A percentile compares a stretch with the other conserved stretches of the same genome.
Conservation (phyloP, 2,888 invertebrate genomes). For the Nymphalis urticae region DNA sequence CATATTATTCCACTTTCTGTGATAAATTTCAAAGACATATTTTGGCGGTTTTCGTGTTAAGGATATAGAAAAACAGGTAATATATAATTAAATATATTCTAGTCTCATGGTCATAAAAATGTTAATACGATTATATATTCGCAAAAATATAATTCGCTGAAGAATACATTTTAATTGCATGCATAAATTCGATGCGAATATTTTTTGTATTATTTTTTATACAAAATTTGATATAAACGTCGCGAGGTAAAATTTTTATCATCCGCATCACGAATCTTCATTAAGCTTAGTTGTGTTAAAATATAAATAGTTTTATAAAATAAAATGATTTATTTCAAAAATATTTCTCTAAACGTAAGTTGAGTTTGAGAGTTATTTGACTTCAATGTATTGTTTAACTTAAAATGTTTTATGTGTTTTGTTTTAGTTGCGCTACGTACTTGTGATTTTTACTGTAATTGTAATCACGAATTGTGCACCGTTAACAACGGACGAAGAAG, state of each 20-base stretch:
- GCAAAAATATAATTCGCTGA: no score
- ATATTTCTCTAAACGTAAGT: neutral
- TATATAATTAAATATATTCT: no score
- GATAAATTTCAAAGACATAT: no score
- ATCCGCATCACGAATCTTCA: neutral
- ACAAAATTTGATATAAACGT: neutral
- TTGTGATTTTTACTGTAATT: conserved; percentile 10
- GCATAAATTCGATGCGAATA: no score
- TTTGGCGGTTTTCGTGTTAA: no score
- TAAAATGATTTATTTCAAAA: conserved; percentile 5
- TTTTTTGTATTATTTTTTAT: no score
- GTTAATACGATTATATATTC: no score
- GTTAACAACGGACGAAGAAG: conserved; percentile 31
- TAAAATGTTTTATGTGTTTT: neutral
- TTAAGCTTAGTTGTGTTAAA: neutral
- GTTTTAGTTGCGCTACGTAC: conserved; percentile 5
- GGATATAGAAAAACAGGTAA: no score
- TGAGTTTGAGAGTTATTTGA: neutral
- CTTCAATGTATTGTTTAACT: neutral
- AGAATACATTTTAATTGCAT: no score
- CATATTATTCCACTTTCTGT: no score
- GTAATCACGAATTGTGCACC: conserved; percentile 3
- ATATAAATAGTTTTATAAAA: neutral
- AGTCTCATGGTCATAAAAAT: no score
- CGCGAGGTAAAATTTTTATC: neutral